These are phyloP conservation scores for Drosophila peninsularis DNA, from an alignment of 2,888 invertebrate species.

Conservation along the genomic window DNA sequence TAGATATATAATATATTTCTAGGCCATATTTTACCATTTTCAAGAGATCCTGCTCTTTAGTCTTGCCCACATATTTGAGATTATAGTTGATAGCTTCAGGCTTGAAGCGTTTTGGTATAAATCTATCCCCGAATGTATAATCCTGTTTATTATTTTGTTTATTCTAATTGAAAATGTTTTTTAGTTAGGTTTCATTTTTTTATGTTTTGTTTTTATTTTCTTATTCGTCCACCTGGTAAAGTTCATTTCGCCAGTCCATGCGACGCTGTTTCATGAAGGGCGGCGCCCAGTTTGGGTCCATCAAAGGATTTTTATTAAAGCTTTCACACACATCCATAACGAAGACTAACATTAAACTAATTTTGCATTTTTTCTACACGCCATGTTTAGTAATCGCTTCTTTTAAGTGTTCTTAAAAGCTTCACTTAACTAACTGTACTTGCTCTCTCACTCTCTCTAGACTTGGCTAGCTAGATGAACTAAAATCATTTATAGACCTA, in stretches of 20 bases:
- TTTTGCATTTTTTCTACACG: neutral
- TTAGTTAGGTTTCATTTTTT: neutral
- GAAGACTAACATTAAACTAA: constrained; percentile 38
- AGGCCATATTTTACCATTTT: constrained; percentile 54
- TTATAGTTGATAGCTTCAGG: constrained; percentile 56
- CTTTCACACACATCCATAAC: constrained; percentile 63
- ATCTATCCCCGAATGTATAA: constrained; percentile 78
- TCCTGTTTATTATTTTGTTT: constrained; percentile 9
- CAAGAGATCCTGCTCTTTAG: constrained; percentile 68
- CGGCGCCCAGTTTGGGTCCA: constrained; percentile 36
- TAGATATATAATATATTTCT: neutral
- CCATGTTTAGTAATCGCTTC: constrained; percentile 6
- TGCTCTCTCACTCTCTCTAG: constrained; percentile 1
- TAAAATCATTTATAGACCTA: too few species aligned
- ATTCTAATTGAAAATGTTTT: constrained; percentile 23
- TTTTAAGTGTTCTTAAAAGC: neutral
- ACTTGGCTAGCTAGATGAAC: too few species aligned
- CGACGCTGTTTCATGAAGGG: constrained; percentile 59
- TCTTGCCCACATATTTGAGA: constrained; percentile 56
- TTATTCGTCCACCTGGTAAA: constrained; percentile 43
- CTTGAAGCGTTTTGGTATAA: constrained; percentile 81
- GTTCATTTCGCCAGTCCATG: constrained; percentile 53
- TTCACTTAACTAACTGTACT: constrained; percentile 18
- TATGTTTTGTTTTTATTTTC: neutral
- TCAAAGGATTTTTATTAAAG: constrained; percentile 31